A percentile compares a stretch with the other conserved stretches of the same genome.
phyloP scores from a whole-genome alignment of 2,797 vertebrate species.

The Notolepis coatsorum region DNA sequence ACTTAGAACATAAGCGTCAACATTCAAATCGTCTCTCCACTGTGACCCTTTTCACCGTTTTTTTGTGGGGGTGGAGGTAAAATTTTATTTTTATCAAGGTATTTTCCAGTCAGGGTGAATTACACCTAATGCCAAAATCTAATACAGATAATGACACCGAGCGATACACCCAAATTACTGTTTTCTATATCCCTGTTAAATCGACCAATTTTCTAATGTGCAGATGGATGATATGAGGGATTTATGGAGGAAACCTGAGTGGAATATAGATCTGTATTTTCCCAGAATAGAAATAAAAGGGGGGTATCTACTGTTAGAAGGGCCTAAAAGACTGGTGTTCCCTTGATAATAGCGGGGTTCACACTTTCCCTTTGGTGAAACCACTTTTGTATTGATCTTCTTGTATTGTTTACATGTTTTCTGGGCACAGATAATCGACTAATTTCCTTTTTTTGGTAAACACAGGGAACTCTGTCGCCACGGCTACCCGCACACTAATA shows the following conservation, averaged over 20 bases:
- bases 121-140: constrained; percentile 60
- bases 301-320: constrained; percentile 27
- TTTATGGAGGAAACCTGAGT: constrained; percentile 61
- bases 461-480: constrained; percentile 58
- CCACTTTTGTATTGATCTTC: constrained; percentile 79
- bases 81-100: constrained; percentile 59
- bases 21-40: constrained; percentile 54
- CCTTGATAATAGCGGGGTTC: constrained; percentile 65
- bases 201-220: constrained; percentile 51
- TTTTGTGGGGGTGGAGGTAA: constrained; percentile 53
- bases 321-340: constrained; percentile 50
- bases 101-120: constrained; percentile 59
- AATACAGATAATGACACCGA: constrained; percentile 45
- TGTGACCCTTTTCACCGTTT: constrained; percentile 52
- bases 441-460: constrained; percentile 72
- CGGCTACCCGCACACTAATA: constrained; percentile 37
- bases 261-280: constrained; percentile 64
- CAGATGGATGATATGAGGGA: constrained; percentile 47
- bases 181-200: constrained; percentile 50
- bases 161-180: constrained; percentile 44
- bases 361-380: constrained; percentile 68
- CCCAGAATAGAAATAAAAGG: constrained; percentile 66
- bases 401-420: constrained; percentile 82
- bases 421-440: constrained; percentile 75
- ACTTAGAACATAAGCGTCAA: constrained; percentile 46